These are phyloP conservation scores for Merluccius polli DNA, from an alignment of 2,797 vertebrate genomes.

Conservation along the genomic window DNA sequence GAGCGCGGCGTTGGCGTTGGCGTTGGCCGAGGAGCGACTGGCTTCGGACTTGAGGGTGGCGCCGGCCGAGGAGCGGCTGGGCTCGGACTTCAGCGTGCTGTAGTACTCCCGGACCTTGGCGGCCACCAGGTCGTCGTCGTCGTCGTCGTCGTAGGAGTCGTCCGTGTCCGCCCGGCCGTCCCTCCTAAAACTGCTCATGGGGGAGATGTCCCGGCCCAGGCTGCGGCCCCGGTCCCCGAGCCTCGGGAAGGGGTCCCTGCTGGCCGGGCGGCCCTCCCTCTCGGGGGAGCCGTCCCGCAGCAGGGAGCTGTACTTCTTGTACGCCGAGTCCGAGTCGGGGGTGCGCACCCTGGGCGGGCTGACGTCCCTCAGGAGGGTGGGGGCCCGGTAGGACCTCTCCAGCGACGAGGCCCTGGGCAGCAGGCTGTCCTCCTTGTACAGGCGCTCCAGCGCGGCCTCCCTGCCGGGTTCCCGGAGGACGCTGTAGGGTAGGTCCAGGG, in stretches of 20 bases:
- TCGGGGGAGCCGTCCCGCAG: constrained; percentile 67
- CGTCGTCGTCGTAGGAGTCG: constrained; percentile 69
- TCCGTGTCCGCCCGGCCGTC: constrained; percentile 74
- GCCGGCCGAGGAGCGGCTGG: constrained; percentile 48
- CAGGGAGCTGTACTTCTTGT: constrained; percentile 68
- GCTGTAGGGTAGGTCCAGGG: constrained; percentile 52
- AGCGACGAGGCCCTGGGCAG: constrained; percentile 52
- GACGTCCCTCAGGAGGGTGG: constrained; percentile 49
- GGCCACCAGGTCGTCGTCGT: constrained; percentile 49
- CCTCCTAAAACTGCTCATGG: constrained; percentile 68
- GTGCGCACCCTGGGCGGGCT: constrained; percentile 62
- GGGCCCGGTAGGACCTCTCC: constrained; percentile 51
- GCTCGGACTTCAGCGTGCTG: constrained; percentile 56
- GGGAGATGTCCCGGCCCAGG: constrained; percentile 79
- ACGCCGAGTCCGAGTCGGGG: constrained; percentile 65
- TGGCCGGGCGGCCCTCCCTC: constrained; percentile 37
- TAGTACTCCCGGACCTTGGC: constrained; percentile 78
- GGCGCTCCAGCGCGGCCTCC: constrained; percentile 45
- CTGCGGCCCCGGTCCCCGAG: constrained; percentile 66
- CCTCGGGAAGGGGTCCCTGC: constrained; percentile 65
- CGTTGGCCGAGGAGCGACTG: constrained; percentile 46
- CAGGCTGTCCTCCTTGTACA: constrained; percentile 51
- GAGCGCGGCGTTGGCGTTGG: constrained; percentile 41
- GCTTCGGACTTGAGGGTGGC: not conserved
- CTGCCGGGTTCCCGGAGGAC: constrained; percentile 60